Percentiles rank a stretch among this genome's conserved stretches.
Evolutionary conservation across 2,888 invertebrate species (phyloP).

Genomic region (Euspilapteryx auroguttella): DNA sequence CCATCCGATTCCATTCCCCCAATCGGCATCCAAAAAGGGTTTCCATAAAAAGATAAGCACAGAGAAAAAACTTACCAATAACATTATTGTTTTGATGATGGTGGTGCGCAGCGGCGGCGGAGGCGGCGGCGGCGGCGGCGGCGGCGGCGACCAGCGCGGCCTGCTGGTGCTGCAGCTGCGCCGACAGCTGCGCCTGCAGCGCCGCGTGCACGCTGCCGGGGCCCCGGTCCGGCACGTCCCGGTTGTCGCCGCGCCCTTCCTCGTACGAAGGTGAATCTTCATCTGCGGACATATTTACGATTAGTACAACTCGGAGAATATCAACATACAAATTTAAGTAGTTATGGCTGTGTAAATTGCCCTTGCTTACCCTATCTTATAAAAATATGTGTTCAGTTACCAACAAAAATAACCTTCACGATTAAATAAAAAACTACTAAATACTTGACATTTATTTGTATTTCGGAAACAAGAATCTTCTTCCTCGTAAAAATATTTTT

Average conservation of each 20-base stretch:
- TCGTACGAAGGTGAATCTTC: constrained; percentile 52
- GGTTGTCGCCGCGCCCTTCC: constrained; percentile 47
- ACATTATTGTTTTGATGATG: constrained; percentile 63
- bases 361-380: too few species aligned
- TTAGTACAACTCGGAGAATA: too few species aligned
- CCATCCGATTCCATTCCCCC: too few species aligned
- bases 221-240: constrained; percentile 19
- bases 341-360: too few species aligned
- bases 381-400: too few species aligned
- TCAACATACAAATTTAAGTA: too few species aligned
- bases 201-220: constrained; percentile 30
- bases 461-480: too few species aligned
- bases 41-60: background rate
- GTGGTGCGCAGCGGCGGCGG: constrained; percentile 63
- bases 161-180: constrained; percentile 64
- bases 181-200: constrained; percentile 64
- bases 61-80: constrained; percentile 44
- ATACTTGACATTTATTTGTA: too few species aligned
- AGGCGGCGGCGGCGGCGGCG: constrained; percentile 57
- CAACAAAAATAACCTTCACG: too few species aligned
- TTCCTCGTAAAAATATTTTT: too few species aligned
- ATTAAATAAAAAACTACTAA: too few species aligned
- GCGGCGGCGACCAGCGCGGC: constrained; percentile 63
- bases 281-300: background rate
- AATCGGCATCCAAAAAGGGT: too few species aligned